Evolutionary conservation across 2,113 vertebrate genomes (phyloP), one percentile per base, ranked within the genome.

Genomic region (Brachyhypopomus gauderio): DNA sequence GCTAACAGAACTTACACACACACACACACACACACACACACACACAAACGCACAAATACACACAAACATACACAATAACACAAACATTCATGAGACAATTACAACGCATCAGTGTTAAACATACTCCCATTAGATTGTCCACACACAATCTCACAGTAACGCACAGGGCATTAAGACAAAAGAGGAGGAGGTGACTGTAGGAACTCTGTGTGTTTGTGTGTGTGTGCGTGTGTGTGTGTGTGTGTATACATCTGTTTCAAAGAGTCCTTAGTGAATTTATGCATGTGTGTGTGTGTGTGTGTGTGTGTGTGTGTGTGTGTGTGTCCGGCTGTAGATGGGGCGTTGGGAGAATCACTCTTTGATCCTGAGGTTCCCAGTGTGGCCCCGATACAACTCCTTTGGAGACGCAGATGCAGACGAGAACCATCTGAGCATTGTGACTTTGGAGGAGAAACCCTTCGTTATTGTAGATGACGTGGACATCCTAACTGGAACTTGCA

Each of bases 381-480:
- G 98, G 98, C 98, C 98, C 0, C 86, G 98, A 78, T 98, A 95
- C 85, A 98, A 96, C 87, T 97, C 97, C 0, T 95, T 95, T 0
- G 95, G 95, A 0, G 97, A 98, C 74, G 95, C 94, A 6, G 97
- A 98, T 20, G 96, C 96, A 0, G 97, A 98, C 0, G 96, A 99
- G 85, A 98, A 98, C 90, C 98, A 99, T 38, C 92, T 99, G 85
- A 98, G 96, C 85, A 96, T 99, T 0, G 98, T 99, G 85, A 99
- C 98, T 5, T 89, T 99, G 89, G 98, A 99, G 90, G 98, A 99
- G 89, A 96, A 95, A 19, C 98, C 98, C 1, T 99, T 99, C 3
- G 97, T 99, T 72, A 95, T 99, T 0, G 98, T 99, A 6, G 98
- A 99, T 66, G 96, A 98, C 11, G 95, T 99, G 85, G 98, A 99